phyloP scores from a whole-genome alignment of 2,797 vertebrate species.

The Buphagus erythrorhynchus region DNA sequence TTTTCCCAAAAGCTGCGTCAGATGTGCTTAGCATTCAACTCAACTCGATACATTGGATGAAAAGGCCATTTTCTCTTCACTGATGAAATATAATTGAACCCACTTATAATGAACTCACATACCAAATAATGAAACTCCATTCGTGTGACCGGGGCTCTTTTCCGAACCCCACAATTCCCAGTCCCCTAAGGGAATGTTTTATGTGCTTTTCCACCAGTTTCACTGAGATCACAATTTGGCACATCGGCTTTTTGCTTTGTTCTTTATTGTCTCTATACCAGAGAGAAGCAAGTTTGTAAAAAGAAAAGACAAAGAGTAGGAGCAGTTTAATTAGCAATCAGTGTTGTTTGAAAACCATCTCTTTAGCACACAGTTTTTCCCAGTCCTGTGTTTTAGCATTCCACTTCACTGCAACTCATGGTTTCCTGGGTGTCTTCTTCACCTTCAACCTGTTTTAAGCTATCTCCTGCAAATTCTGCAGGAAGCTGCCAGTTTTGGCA shows the following conservation, averaged over 20 bases:
- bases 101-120: constrained; percentile 59
- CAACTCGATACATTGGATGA: constrained; percentile 35
- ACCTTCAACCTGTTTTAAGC: constrained; percentile 46
- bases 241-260: constrained; percentile 20
- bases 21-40: constrained; percentile 56
- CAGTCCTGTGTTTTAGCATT: neutral
- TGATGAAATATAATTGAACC: constrained; percentile 63
- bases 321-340: constrained; percentile 49
- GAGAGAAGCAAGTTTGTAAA: neutral
- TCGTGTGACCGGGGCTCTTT: constrained; percentile 7
- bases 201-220: constrained; percentile 15
- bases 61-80: constrained; percentile 56
- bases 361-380: neutral
- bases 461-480: constrained; percentile 50
- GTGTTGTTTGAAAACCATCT: neutral
- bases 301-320: neutral
- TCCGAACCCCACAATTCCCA: constrained; percentile 21
- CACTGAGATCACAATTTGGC: constrained; percentile 53
- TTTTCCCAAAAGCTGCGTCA: constrained; percentile 23
- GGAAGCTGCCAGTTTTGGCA: constrained; percentile 69
- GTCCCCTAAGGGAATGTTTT: constrained; percentile 13
- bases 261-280: constrained; percentile 8
- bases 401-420: neutral
- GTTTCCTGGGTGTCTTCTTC: constrained; percentile 28
- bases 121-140: constrained; percentile 41